Evolutionary conservation across 2,113 vertebrate genomes (phyloP).

Genomic region (Channa argus): DNA sequence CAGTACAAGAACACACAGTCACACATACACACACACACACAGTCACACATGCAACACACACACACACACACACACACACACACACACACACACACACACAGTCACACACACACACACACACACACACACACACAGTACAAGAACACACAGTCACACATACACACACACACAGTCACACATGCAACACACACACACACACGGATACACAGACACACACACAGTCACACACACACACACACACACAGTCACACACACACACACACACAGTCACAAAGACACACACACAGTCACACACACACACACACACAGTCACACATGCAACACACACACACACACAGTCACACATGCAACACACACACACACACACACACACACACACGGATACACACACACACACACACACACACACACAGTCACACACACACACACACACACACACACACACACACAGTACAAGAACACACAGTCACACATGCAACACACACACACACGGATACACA

Average conservation of each 20-base stretch:
- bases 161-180: too few relatives aligned
- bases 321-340: too few relatives aligned
- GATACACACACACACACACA: constrained; percentile 11
- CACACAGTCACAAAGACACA: too few relatives aligned
- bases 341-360: too few relatives aligned
- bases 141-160: too few relatives aligned
- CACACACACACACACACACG: constrained; percentile 9
- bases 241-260: not conserved
- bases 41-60: too few relatives aligned
- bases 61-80: not conserved
- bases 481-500: constrained; percentile 8
- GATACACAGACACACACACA: too few relatives aligned
- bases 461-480: too few relatives aligned
- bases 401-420: too few relatives aligned
- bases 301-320: not conserved
- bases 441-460: too few relatives aligned
- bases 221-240: not conserved
- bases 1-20: too few relatives aligned
- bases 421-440: constrained; percentile 11
- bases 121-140: not conserved
- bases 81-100: not conserved
- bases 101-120: not conserved
- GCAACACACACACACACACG: not conserved
- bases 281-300: not conserved
- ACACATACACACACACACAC: not conserved